phyloP scores from a whole-genome alignment of 2,113 vertebrate genomes.

The Labrus mixtus region DNA sequence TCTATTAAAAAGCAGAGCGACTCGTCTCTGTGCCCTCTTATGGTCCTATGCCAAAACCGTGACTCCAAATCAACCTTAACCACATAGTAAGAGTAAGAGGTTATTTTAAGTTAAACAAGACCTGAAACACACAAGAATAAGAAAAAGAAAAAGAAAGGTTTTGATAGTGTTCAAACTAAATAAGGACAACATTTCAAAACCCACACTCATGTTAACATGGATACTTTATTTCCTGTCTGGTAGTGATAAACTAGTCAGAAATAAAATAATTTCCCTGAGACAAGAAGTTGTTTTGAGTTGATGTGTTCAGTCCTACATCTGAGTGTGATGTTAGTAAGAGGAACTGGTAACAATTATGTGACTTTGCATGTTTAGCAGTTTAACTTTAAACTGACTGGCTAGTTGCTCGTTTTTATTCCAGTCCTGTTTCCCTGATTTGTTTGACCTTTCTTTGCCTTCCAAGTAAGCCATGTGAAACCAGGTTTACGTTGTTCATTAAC shows the following conservation, averaged over 20 bases:
- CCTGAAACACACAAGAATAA: constrained; percentile 30
- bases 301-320: constrained; percentile 14
- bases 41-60: constrained; percentile 52
- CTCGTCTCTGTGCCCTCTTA: constrained; percentile 38
- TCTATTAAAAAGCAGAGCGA: constrained; percentile 59
- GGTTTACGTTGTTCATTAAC: constrained; percentile 67
- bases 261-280: not conserved
- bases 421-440: too few species aligned
- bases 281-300: not conserved
- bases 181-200: constrained; percentile 35
- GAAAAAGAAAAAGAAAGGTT: constrained; percentile 27
- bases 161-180: constrained; percentile 46
- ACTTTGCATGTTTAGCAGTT: constrained; percentile 29
- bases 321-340: constrained; percentile 8
- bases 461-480: constrained; percentile 36
- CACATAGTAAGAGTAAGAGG: too few species aligned
- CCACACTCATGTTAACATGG: not conserved
- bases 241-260: not conserved
- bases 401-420: too few species aligned
- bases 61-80: too few species aligned
- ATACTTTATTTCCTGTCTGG: not conserved
- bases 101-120: not conserved
- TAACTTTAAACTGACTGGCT: too few species aligned
- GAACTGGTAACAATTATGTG: constrained; percentile 30
- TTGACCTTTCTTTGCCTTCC: too few species aligned